Percentiles rank a stretch among this genome's conserved stretches.
These are phyloP conservation scores for Astatotilapia flaviijosephi DNA, from an alignment of 2,113 vertebrate genomes.

Conservation along the genomic window DNA sequence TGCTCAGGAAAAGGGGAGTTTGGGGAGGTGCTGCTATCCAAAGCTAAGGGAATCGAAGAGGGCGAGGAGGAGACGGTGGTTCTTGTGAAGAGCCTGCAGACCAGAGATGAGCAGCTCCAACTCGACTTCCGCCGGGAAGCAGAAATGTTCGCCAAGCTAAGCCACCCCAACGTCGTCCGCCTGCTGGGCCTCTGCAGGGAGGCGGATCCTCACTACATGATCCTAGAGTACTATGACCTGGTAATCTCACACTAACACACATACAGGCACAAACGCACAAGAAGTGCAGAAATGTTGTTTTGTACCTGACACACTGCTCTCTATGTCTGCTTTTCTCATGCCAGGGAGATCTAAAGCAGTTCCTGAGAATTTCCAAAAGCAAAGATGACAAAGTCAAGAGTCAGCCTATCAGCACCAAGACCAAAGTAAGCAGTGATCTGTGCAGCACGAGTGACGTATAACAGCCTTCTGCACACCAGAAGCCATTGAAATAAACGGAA, in stretches of 20 bases:
- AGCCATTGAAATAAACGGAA: neutral
- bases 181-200: constrained; percentile 89
- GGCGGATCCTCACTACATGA: constrained; percentile 87
- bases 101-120: constrained; percentile 85
- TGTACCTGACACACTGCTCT: neutral
- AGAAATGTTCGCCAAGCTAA: constrained; percentile 95
- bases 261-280: neutral
- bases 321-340: neutral
- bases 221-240: constrained; percentile 96
- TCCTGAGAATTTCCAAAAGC: constrained; percentile 90
- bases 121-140: constrained; percentile 88
- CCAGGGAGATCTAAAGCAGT: constrained; percentile 96
- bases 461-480: neutral
- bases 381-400: constrained; percentile 92
- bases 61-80: constrained; percentile 81
- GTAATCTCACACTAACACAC: constrained; percentile 59
- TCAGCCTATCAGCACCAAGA: constrained; percentile 88
- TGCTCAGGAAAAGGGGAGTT: constrained; percentile 88
- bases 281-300: neutral
- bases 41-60: constrained; percentile 83
- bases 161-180: constrained; percentile 81
- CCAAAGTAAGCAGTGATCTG: constrained; percentile 78
- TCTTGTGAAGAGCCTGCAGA: constrained; percentile 90
- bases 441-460: neutral
- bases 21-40: constrained; percentile 92